phyloP scores from a whole-genome alignment of 2,113 vertebrate species.

The Rafetus swinhoei region DNA sequence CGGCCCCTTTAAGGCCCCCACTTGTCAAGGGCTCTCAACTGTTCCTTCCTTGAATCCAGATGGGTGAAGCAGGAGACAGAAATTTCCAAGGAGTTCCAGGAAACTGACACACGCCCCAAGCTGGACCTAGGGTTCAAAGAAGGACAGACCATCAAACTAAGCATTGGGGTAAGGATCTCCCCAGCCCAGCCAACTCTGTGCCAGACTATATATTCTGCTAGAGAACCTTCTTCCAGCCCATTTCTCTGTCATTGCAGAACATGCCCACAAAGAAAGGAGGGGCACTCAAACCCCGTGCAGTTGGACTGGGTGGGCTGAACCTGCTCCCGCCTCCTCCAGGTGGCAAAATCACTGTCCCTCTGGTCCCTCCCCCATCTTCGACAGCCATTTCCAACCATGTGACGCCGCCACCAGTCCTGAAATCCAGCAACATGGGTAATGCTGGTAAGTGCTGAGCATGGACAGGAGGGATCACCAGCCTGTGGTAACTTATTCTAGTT shows the following conservation, averaged over 20 bases:
- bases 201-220: not conserved
- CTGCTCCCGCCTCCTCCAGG: conserved; percentile 93
- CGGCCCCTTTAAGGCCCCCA: not conserved
- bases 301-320: conserved; percentile 86
- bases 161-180: conserved; percentile 89
- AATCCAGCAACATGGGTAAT: conserved; percentile 76
- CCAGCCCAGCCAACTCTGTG: not conserved
- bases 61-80: conserved; percentile 96
- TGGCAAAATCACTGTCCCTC: conserved; percentile 84
- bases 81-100: conserved; percentile 89
- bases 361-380: conserved; percentile 80
- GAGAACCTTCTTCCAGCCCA: not conserved
- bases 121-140: conserved; percentile 97
- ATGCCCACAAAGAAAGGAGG: conserved; percentile 89
- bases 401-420: conserved; percentile 79
- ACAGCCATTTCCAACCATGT: conserved; percentile 82
- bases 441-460: conserved; percentile 68
- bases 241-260: conserved; percentile 67
- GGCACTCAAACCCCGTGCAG: conserved; percentile 79
- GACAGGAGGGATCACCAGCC: not conserved
- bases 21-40: not conserved
- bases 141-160: conserved; percentile 96
- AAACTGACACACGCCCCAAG: conserved; percentile 88
- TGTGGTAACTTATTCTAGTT: not conserved
- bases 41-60: conserved; percentile 71